Conservation (phyloP, 2,888 invertebrate species). For the Sericinus montela region DNA sequence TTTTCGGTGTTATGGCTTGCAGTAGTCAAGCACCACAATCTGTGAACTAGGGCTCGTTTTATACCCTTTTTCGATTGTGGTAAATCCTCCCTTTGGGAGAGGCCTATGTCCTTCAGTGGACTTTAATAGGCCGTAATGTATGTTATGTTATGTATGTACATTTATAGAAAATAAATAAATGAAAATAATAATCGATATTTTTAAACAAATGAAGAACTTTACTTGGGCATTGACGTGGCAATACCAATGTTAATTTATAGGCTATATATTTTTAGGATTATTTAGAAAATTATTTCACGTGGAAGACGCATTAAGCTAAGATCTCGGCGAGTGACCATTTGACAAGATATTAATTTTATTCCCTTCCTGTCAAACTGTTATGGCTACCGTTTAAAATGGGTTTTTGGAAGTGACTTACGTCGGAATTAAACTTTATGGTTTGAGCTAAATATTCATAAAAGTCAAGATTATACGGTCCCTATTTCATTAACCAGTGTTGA, state of each 20-base stretch:
- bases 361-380: slow-evolving; percentile 24
- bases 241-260: slow-evolving; percentile 66
- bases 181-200: background rate
- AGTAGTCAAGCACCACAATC: too few relatives aligned
- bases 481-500: slow-evolving; percentile 2
- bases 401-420: slow-evolving; percentile 6
- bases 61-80: too few relatives aligned
- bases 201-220: slow-evolving; percentile 15
- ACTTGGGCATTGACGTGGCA: slow-evolving; percentile 56
- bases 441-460: slow-evolving; percentile 14
- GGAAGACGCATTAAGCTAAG: slow-evolving; percentile 44
- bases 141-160: too few relatives aligned
- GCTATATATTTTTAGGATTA: slow-evolving; percentile 73
- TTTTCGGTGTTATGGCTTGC: too few relatives aligned
- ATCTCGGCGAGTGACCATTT: slow-evolving; percentile 21
- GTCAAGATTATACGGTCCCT: slow-evolving; percentile 6
- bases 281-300: slow-evolving; percentile 71
- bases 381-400: slow-evolving; percentile 25
- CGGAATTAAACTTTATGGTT: slow-evolving; percentile 9
- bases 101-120: too few relatives aligned
- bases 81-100: too few relatives aligned
- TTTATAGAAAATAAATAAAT: too few relatives aligned
- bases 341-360: slow-evolving; percentile 45
- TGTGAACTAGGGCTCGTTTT: too few relatives aligned
- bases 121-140: too few relatives aligned